These are phyloP conservation scores for Allophyes oxyacanthae DNA, from an alignment of 2,888 invertebrate genomes.

Conservation along the genomic window DNA sequence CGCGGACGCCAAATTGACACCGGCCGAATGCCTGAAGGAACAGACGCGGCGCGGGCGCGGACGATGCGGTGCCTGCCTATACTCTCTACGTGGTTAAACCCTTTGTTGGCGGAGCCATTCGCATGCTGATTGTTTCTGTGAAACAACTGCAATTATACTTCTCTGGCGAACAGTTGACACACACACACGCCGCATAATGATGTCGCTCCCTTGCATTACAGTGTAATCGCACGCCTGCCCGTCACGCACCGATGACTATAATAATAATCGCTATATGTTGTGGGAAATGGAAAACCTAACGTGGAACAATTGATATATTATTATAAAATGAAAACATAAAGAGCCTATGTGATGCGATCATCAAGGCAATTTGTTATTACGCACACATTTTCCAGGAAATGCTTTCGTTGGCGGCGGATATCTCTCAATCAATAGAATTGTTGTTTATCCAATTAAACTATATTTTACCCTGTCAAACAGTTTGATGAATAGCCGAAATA, in stretches of 20 bases:
- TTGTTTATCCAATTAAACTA: no score
- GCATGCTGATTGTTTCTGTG: slow-evolving; percentile 71
- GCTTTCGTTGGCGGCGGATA: slow-evolving; percentile 22
- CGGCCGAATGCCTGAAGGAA: slow-evolving; percentile 61
- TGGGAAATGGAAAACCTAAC: slow-evolving; percentile 70
- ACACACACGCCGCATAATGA: slow-evolving; percentile 65
- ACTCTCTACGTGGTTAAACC: slow-evolving; percentile 51
- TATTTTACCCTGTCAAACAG: slow-evolving; percentile 9
- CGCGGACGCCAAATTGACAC: slow-evolving; percentile 64
- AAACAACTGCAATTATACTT: slow-evolving; percentile 74
- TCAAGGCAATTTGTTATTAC: slow-evolving; percentile 1
- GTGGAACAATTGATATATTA: slow-evolving; percentile 48
- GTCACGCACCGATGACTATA: slow-evolving; percentile 81
- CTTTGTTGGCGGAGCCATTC: slow-evolving; percentile 56
- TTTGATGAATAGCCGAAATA: slow-evolving; percentile 31
- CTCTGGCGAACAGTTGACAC: slow-evolving; percentile 74
- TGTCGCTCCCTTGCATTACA: slow-evolving; percentile 67
- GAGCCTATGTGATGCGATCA: slow-evolving; percentile 3
- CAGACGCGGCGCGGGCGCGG: slow-evolving; percentile 26
- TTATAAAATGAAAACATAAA: slow-evolving; percentile 34
- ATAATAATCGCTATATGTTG: slow-evolving; percentile 71
- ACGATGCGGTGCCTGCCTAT: slow-evolving; percentile 18
- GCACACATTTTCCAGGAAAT: slow-evolving; percentile 32
- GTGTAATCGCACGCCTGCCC: slow-evolving; percentile 72
- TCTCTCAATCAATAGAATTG: slow-evolving; percentile 31